A percentile compares a stretch with the other conserved stretches of the same genome.
These are phyloP conservation scores for Naso thynnoides DNA, from an alignment of 2,797 vertebrate species.

Conservation along the genomic window DNA sequence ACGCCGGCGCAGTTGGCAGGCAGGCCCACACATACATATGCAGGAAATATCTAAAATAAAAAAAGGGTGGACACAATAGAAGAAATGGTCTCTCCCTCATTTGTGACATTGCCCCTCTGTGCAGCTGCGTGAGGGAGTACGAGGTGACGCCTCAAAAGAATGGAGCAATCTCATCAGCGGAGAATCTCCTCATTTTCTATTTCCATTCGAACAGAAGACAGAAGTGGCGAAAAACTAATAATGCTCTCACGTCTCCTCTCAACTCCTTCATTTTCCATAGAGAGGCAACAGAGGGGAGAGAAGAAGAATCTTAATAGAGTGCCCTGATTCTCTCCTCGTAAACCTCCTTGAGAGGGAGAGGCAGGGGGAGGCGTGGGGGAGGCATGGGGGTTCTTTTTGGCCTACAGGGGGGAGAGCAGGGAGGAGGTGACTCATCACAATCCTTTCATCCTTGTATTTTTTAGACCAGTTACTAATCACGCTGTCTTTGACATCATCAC, in stretches of 20 bases:
- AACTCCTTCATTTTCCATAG: constrained; percentile 54
- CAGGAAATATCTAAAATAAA: background rate
- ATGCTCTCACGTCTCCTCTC: constrained; percentile 59
- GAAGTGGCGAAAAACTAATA: constrained; percentile 39
- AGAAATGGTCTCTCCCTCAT: constrained; percentile 51
- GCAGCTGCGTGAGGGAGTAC: constrained; percentile 32
- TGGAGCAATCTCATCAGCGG: constrained; percentile 65
- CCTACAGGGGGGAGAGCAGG: background rate
- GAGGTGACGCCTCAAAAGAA: constrained; percentile 63
- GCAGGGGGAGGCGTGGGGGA: background rate
- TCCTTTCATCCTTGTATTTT: constrained; percentile 48
- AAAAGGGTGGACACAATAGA: constrained; percentile 27
- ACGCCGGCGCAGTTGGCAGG: background rate
- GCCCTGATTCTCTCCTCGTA: constrained; percentile 35
- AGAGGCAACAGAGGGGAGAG: constrained; percentile 47
- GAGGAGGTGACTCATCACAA: constrained; percentile 56
- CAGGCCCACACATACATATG: background rate
- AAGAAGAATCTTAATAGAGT: constrained; percentile 64
- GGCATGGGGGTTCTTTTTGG: constrained; percentile 13
- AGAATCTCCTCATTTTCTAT: constrained; percentile 64
- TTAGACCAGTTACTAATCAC: constrained; percentile 41
- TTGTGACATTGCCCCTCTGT: constrained; percentile 56
- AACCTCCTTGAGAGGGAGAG: constrained; percentile 16
- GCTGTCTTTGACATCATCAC: constrained; percentile 39
- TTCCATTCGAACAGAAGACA: constrained; percentile 52